A percentile compares a stretch with the other conserved stretches of the same genome.
Evolutionary conservation across 2,888 invertebrate species (phyloP).

Genomic region (Noctua pronuba): DNA sequence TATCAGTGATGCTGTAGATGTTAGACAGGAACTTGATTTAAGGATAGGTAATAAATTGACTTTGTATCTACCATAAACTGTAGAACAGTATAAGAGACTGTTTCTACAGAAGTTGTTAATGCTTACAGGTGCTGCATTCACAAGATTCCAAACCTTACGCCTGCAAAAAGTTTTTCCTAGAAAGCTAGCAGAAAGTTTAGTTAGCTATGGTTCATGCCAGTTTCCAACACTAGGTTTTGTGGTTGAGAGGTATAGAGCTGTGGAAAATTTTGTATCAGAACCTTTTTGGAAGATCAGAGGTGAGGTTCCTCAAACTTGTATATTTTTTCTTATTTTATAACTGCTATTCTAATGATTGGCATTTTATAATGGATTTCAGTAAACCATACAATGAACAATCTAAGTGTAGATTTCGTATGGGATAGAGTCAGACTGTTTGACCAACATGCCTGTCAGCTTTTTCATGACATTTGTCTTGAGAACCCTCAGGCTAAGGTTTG

Average conservation of each 20-base stretch:
- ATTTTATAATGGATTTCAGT: slow-evolving; percentile 87
- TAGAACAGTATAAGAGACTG: not conserved
- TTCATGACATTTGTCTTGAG: slow-evolving; percentile 95
- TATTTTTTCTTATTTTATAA: slow-evolving; percentile 67
- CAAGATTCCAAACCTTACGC: slow-evolving; percentile 98
- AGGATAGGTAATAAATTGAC: slow-evolving; percentile 93
- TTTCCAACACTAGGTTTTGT: slow-evolving; percentile 99
- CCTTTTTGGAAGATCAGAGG: slow-evolving; percentile 98
- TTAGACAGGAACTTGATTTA: slow-evolving; percentile 97
- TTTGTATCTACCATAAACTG: not conserved
- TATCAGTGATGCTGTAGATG: slow-evolving; percentile 98
- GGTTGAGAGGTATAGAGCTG: slow-evolving; percentile 98
- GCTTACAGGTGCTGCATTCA: slow-evolving; percentile 97
- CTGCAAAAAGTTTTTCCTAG: slow-evolving; percentile 95
- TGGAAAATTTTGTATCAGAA: slow-evolving; percentile 97
- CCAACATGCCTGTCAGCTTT: slow-evolving; percentile 94
- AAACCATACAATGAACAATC: slow-evolving; percentile 93
- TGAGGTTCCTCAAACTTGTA: slow-evolving; percentile 70
- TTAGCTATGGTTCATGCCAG: slow-evolving; percentile 99
- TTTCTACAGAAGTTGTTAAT: not conserved
- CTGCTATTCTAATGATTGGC: not conserved
- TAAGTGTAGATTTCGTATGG: slow-evolving; percentile 97
- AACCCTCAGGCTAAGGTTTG: slow-evolving; percentile 93
- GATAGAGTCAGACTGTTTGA: slow-evolving; percentile 96
- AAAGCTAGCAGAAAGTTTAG: slow-evolving; percentile 93